Percentiles rank a stretch among this genome's conserved stretches.
Evolutionary conservation across 2,113 vertebrate species (phyloP).

Genomic region (Zosterops hypoxanthus): DNA sequence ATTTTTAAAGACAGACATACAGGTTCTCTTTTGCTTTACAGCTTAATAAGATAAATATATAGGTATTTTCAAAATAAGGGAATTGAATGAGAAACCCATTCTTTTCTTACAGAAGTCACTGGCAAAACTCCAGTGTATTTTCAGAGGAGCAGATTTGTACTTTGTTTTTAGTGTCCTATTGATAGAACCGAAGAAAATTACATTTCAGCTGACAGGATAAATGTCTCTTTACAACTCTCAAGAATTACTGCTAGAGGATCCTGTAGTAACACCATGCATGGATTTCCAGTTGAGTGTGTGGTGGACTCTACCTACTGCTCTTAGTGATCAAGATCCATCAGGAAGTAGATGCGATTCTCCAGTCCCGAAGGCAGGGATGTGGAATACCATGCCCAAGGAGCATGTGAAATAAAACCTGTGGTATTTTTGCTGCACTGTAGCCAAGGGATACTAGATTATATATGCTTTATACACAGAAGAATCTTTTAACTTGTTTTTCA

Average conservation of each 20-base stretch:
- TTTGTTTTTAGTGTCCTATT: neutral
- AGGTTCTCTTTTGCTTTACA: constrained; percentile 13
- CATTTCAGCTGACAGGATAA: neutral
- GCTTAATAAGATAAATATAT: neutral
- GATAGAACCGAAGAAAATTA: neutral
- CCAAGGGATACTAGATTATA: neutral
- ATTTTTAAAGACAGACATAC: neutral
- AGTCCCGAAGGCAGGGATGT: neutral
- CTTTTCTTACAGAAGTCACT: neutral
- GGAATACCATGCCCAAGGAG: neutral
- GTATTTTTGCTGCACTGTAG: neutral
- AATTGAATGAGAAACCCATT: neutral
- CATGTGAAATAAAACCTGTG: neutral
- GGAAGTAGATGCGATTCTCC: neutral
- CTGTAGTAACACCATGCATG: neutral
- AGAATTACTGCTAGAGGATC: neutral
- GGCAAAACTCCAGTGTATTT: neutral
- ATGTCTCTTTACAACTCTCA: neutral
- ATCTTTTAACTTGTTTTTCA: neutral
- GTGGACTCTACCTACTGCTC: neutral
- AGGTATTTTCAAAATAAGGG: neutral
- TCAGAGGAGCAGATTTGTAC: neutral
- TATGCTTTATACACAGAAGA: constrained; percentile 2
- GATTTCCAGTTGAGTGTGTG: neutral
- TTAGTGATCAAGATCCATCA: neutral